These are phyloP conservation scores for Caenorhabditis sp. DNA, from an alignment of 2,888 invertebrate genomes.

Conservation along the genomic window DNA sequence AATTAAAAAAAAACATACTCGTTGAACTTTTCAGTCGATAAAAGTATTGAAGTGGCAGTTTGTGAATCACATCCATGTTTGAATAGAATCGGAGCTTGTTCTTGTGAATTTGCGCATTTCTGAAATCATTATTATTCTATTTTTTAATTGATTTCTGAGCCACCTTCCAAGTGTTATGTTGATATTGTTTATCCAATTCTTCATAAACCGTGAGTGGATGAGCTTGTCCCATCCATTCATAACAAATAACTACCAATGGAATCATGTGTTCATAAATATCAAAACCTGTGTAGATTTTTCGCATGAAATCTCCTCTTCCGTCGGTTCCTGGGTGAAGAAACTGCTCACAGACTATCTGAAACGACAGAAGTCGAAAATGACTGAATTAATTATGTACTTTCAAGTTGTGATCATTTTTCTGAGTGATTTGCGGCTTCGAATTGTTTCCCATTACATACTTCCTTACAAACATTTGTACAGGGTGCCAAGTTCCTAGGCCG, in stretches of 20 bases:
- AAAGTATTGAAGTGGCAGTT: slow-evolving; percentile 18
- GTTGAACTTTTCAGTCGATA: slow-evolving; percentile 23
- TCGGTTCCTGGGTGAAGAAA: slow-evolving; percentile 52
- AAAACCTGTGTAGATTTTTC: slow-evolving; percentile 48
- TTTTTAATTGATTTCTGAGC: neutral
- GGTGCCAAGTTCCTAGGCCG: slow-evolving; percentile 45
- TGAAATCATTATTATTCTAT: slow-evolving; percentile 6
- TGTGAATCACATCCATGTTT: slow-evolving; percentile 29
- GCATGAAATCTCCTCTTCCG: slow-evolving; percentile 37
- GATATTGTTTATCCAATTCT: slow-evolving; percentile 11
- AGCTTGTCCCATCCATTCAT: slow-evolving; percentile 51
- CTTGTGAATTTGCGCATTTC: slow-evolving; percentile 24
- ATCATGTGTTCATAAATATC: slow-evolving; percentile 36
- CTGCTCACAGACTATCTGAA: slow-evolving; percentile 38
- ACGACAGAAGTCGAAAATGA: neutral
- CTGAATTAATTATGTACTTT: too few species aligned
- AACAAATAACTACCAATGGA: slow-evolving; percentile 40
- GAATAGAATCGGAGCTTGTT: slow-evolving; percentile 28
- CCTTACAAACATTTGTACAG: slow-evolving; percentile 32
- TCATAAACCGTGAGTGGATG: slow-evolving; percentile 48
- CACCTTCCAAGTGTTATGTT: slow-evolving; percentile 37
- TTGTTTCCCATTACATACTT: slow-evolving; percentile 26
- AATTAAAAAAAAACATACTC: slow-evolving; percentile 10
- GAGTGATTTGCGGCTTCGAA: slow-evolving; percentile 10
- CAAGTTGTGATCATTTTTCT: slow-evolving; percentile 38